These are phyloP conservation scores for Pyxicephalus adspersus DNA, from an alignment of 2,113 vertebrate species.

Conservation along the genomic window DNA sequence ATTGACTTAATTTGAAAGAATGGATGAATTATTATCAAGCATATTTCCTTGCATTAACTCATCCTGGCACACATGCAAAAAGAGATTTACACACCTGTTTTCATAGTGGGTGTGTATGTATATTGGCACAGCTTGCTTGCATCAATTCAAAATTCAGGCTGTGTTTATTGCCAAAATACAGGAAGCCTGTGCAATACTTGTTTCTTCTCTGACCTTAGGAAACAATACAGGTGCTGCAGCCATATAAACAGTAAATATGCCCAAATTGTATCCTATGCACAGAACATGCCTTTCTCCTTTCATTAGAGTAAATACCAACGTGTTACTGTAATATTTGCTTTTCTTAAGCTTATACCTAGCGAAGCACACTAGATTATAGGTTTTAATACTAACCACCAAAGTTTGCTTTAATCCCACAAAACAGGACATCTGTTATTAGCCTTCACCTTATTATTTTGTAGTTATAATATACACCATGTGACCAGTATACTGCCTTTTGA, in stretches of 20 bases:
- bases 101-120: constrained; percentile 43
- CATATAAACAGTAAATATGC: constrained; percentile 15
- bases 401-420: too few relatives aligned
- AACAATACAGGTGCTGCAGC: constrained; percentile 7
- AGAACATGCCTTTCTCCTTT: neutral
- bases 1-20: neutral
- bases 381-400: neutral
- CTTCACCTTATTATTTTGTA: too few relatives aligned
- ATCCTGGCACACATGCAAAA: constrained; percentile 15
- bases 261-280: neutral
- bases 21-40: neutral
- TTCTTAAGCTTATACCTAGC: neutral
- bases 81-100: constrained; percentile 42
- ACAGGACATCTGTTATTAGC: too few relatives aligned
- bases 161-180: constrained; percentile 40
- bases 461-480: too few relatives aligned
- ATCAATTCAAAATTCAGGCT: constrained; percentile 25
- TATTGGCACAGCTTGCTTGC: constrained; percentile 24
- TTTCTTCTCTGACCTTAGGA: constrained; percentile 21
- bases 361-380: neutral
- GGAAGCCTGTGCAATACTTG: constrained; percentile 31
- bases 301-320: neutral
- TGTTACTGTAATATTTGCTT: constrained; percentile 13
- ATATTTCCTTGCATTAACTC: constrained; percentile 29
- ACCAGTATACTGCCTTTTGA: too few relatives aligned